Base-by-base conservation (phyloP, 2,888 invertebrate genomes). In the Spodoptera littoralis region DNA sequence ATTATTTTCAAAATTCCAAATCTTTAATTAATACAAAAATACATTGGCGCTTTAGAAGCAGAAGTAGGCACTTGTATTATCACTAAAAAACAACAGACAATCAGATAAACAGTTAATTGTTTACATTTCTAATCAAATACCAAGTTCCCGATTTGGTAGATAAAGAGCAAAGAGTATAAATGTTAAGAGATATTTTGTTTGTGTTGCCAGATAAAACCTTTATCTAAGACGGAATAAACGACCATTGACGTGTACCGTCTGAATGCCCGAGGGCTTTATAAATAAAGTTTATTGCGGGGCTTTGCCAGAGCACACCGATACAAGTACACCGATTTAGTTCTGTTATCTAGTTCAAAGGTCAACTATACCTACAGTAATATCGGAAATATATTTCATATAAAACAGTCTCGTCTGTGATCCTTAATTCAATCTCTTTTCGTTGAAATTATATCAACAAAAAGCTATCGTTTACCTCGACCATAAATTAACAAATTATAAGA, bases 71-170 rank as follows among this genome's bases (percentile, higher is more conserved):
- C 36, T 68, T 52, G 4, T 62, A 70, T 70, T 54, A 48, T 48
- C 54, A 30, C n/a, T n/a, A 27, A 30, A 27, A 51, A 62, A 63
- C 44, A 62, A 47, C n/a, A 56, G 27, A 55, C 48, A 55, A 47
- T 44, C 18, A 45, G n/a, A 9, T 43, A 49, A 49, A 30, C 30
- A 8, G 46, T 61, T 63, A 56, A 69, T 50, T 70, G 45, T 70
- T 68, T 57, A 30, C 24, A 18, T 58, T 44, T 47, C 1, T 11
- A 30, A 45, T 55, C 44, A 54, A 70, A 30, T 11, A 18, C 45
- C 9, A n/a, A 11, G n/a, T 48, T 51, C 12, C 30, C n/a, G n/a
- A 59, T 65, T 46, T 30, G 22, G 53, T 50, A 36, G 36, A 36
- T 36, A 36, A 30, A 30, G 5, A 30, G 30, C 30, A 4, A 30